Evolutionary conservation across 1,140 invertebrate genomes (phyloP), one percentile per base, ranked within the genome.

Genomic region (Conus ventricosus): DNA sequence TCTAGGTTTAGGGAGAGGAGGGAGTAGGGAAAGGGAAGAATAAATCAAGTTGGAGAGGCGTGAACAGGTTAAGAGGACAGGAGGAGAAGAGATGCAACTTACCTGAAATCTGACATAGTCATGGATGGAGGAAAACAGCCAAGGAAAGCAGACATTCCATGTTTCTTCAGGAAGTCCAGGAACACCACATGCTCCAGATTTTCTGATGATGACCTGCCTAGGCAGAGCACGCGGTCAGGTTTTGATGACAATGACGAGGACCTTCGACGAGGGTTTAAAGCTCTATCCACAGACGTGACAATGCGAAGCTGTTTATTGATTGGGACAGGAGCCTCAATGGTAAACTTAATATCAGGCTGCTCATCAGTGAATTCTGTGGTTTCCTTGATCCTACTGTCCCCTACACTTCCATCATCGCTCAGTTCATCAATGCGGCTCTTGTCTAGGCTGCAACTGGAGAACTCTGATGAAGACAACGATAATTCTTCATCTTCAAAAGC

Each of bases 21-120:
- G 39, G 39, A 39, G 39, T 3, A 39, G 39, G 39, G 39, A 39
- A 39, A 39, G 39, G 39, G 39, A 39, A 39, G 39, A 39, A 39
- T 0, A 39, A 39, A 39, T 39, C 39, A 39, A 39, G 39, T 39
- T 39, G 39, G 39, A 39, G 39, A 39, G 39, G 39, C 39, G 39
- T 39, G 39, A 3, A 39, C 39, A 39, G 39, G 39, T 0, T 0
- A 39, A 39, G 39, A 39, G 39, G 39, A 39, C 39, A 3, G 39
- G 39, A 39, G 39, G 39, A 3, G 3, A 0, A 39, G 39, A 39
- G 39, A 39, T 39, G 27, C 57, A 75, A 83, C 82, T 91, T 90
- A 93, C 92, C 92, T 92, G 89, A 95, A 94, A 80, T 93, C 92
- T 27, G 91, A 90, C 55, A 95, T 88, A 5, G 94, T 92, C 93